A percentile compares a stretch with the other conserved stretches of the same genome.
Evolutionary conservation across 2,888 invertebrate genomes (phyloP).

Genomic region (Choristoneura rosaceana): DNA sequence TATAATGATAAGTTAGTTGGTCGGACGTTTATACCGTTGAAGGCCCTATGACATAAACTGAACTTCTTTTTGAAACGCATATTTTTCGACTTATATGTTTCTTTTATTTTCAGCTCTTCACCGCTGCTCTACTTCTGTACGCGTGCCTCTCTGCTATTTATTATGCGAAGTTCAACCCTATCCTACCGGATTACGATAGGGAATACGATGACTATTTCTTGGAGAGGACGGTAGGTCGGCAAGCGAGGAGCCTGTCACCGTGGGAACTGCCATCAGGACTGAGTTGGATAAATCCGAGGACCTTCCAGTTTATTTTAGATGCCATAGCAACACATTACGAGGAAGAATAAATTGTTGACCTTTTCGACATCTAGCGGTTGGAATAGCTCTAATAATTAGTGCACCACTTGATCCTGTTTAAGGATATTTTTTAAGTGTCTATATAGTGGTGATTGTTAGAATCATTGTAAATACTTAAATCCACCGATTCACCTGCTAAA

Average conservation of each 20-base stretch:
- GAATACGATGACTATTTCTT: constrained; percentile 91
- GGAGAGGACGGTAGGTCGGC: constrained; percentile 87
- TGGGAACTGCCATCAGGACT: constrained; percentile 72
- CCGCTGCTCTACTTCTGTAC: constrained; percentile 92
- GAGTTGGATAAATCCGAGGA: constrained; percentile 86
- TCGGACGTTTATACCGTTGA: constrained; percentile 1
- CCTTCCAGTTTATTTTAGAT: constrained; percentile 89
- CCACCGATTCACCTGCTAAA: constrained; percentile 3
- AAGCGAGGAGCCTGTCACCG: constrained; percentile 71
- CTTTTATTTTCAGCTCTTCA: constrained; percentile 88
- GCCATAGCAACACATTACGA: constrained; percentile 74
- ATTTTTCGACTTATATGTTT: neutral
- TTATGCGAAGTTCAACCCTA: constrained; percentile 94
- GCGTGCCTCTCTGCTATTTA: constrained; percentile 94
- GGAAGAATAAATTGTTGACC: constrained; percentile 53
- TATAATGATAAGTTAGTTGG: constrained; percentile 9
- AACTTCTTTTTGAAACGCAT: neutral
- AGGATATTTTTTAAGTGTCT: neutral
- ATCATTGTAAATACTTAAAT: constrained; percentile 22
- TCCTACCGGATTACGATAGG: constrained; percentile 90
- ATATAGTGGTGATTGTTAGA: neutral
- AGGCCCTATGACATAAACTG: neutral
- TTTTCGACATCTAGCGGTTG: neutral
- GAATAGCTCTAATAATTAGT: neutral
- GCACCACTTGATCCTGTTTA: neutral